A percentile compares a stretch with the other conserved stretches of the same genome.
phyloP scores from a whole-genome alignment of 2,888 invertebrate species.

The Parnassius apollo region DNA sequence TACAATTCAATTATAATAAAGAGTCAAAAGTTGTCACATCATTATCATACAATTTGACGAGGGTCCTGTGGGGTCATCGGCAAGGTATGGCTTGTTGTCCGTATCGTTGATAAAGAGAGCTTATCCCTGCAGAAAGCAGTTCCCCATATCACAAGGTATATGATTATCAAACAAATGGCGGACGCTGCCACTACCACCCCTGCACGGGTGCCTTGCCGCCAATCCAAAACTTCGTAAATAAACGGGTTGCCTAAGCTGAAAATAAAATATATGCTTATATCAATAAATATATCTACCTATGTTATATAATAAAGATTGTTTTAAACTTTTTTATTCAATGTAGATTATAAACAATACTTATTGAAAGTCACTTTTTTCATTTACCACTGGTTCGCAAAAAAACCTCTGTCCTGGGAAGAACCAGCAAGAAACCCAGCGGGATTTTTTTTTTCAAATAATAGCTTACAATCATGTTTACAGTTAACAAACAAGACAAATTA shows the following conservation, averaged over 20 bases:
- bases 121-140: conserved; percentile 53
- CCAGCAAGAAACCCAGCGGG: no score
- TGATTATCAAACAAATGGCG: conserved; percentile 45
- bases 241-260: conserved; percentile 82
- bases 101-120: conserved; percentile 44
- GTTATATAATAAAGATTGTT: no score
- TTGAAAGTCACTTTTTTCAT: no score
- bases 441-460: no score
- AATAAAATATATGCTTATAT: conserved; percentile 27
- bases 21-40: neutral
- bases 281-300: neutral
- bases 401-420: no score
- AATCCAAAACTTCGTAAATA: conserved; percentile 89
- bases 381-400: no score
- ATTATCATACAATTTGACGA: conserved; percentile 38
- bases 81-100: conserved; percentile 55
- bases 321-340: no score
- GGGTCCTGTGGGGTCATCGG: conserved; percentile 48
- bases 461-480: no score
- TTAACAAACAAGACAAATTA: no score
- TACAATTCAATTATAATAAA: no score
- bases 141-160: conserved; percentile 54
- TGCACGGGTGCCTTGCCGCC: conserved; percentile 84
- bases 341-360: no score
- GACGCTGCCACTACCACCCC: conserved; percentile 61